Evolutionary conservation across 2,797 vertebrate species (phyloP), one percentile per base, ranked within the genome.

Genomic region (Erpetoichthys calabaricus): DNA sequence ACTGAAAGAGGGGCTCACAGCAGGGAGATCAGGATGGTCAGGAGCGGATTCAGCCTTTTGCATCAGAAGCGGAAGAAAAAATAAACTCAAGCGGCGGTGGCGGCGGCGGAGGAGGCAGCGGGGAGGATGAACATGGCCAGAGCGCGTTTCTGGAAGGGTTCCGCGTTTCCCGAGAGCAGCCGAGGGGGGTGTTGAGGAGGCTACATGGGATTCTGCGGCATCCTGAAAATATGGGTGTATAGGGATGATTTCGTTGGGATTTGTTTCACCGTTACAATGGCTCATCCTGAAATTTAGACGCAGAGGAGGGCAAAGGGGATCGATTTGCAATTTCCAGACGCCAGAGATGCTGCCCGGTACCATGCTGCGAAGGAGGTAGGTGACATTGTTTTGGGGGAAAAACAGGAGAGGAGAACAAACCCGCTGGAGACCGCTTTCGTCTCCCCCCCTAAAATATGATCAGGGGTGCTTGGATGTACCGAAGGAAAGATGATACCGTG

Each of bases 401-500:
- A 62, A 67, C 67, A 65, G 71, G 67, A 67, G 67, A 68, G 67
- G 68, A 67, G 63, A 62, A 62, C 46, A 64, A 62, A 64, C 64
- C 63, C 59, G 58, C 63, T 59, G 59, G 62, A 61, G 66, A 64
- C 64, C 64, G 63, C 65, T 60, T 65, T 62, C 65, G 67, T 63
- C 64, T 65, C 62, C 70, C 76, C 75, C 76, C 65, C 73, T 77
- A 76, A 83, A 84, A 82, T 80, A 87, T 88, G 84, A 83, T 81
- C 80, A 77, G 81, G 76, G 85, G 84, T 75, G 79, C 82, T 80
- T 85, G 85, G 82, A 84, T 84, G 77, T 82, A 75, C 78, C 81
- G 80, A 75, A 73, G 77, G 68, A 81, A 81, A 83, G 80, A 79
- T 67, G 74, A 72, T 65, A 79, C 81, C 67, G 78, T 78, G 70